phyloP scores from a whole-genome alignment of 2,888 invertebrate species.

The Pristionchus arcanus region DNA sequence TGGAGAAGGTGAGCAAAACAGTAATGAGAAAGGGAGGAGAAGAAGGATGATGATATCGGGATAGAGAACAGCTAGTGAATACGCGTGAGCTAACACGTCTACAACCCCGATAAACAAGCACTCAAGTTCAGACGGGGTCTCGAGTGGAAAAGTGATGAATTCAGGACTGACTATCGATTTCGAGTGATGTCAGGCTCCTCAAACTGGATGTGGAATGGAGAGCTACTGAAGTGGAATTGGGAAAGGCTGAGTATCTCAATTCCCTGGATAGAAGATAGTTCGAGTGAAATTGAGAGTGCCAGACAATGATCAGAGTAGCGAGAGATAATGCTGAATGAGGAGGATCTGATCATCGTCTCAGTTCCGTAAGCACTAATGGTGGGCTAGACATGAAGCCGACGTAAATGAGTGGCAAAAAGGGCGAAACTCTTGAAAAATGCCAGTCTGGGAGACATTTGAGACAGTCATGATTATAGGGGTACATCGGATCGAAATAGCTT shows the following conservation, averaged over 20 bases:
- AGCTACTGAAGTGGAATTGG: too few species aligned
- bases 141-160: background rate
- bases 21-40: background rate
- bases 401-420: background rate
- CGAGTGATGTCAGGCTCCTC: too few species aligned
- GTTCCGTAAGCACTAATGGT: background rate
- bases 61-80: background rate
- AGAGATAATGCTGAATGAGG: background rate
- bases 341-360: background rate
- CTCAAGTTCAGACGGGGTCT: background rate
- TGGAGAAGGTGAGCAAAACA: background rate
- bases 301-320: background rate
- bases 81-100: background rate
- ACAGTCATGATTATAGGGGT: background rate
- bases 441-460: background rate
- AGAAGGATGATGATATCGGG: background rate
- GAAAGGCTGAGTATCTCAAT: background rate
- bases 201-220: too few species aligned
- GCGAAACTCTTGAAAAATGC: constrained; percentile 1
- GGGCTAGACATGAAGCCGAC: background rate
- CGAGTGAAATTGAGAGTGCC: background rate
- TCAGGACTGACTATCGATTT: too few species aligned
- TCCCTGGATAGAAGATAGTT: background rate
- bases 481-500: too few species aligned
- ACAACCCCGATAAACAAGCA: background rate